Percentiles rank a stretch among this genome's conserved stretches.
phyloP scores from a whole-genome alignment of 1,140 invertebrate species.

The Drosophila asahinai region DNA sequence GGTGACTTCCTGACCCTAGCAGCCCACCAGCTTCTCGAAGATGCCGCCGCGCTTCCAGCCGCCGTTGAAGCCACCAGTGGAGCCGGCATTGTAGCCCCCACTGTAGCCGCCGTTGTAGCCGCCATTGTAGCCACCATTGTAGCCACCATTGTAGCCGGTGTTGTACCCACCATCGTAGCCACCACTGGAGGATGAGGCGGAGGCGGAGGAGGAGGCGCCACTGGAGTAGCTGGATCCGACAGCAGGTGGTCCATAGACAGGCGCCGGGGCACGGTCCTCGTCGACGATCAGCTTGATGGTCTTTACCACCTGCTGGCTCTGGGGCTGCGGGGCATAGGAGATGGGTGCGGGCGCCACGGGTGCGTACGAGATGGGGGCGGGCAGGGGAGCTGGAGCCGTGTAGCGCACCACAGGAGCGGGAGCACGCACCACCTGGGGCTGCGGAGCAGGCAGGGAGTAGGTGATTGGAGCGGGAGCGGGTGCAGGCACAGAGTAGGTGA shows the following conservation, averaged over 20 bases:
- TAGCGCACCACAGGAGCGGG: constrained; percentile 26
- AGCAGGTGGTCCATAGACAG: constrained; percentile 66
- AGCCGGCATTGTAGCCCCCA: constrained; percentile 32
- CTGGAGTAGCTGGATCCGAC: constrained; percentile 40
- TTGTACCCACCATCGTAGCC: constrained; percentile 43
- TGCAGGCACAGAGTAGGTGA: constrained; percentile 35
- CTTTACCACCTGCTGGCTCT: constrained; percentile 66
- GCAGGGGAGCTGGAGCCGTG: constrained; percentile 9
- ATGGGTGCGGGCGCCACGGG: constrained; percentile 23
- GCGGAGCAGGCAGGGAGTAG: constrained; percentile 29
- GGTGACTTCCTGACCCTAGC: constrained; percentile 30
- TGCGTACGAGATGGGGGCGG: constrained; percentile 3
- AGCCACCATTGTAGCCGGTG: constrained; percentile 24
- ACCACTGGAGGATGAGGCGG: constrained; percentile 17
- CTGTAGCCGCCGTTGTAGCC: constrained; percentile 49
- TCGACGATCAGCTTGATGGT: constrained; percentile 78
- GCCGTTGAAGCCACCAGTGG: constrained; percentile 25
- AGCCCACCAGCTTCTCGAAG: constrained; percentile 76
- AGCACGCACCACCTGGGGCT: constrained; percentile 10
- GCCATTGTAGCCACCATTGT: constrained; percentile 18
- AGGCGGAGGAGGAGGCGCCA: constrained; percentile 41
- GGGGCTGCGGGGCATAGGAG: constrained; percentile 32
- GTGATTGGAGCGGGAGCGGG: constrained; percentile 41
- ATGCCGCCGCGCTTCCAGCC: constrained; percentile 78
- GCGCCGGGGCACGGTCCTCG: constrained; percentile 57